Base-by-base conservation (phyloP, 2,888 invertebrate genomes). In the Microctonus aethiopoides region DNA sequence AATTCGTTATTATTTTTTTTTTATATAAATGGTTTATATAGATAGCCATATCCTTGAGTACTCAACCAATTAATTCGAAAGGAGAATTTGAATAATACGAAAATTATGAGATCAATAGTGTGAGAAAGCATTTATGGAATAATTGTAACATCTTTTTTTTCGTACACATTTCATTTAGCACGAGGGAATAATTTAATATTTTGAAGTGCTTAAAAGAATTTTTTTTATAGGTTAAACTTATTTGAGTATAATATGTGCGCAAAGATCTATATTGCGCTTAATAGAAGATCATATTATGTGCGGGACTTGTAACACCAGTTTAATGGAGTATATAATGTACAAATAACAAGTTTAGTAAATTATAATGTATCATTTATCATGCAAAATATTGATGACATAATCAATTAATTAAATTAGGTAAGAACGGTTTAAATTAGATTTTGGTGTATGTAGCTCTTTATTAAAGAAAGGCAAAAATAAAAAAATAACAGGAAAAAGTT, bases 311-410 rank as follows among this genome's bases (percentile, higher is more conserved):
- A 36, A 56, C 54, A 26, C n/a, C 26, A 6, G 41, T 41, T 52
- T 22, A 36, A 39, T 63, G 68, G 57, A 63, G 63, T 60, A 65
- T 52, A 63, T 57, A 65, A 59, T 69, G 64, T 69, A 65, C 64
- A 69, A 64, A 64, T 69, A 69, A 65, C 39, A 59, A 34, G 34
- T 69, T 69, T 46, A 69, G 63, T 51, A 20, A 63, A 41, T 69
- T 57, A 39, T 59, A 54, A 46, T n/a, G 13, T 46, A 29, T 24
- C 39, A 29, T 39, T 62, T 29, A 39, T 41, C n/a, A 34, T 62
- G 32, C 46, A 62, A 29, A 16, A 62, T 39, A 26, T 36, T 39
- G 26, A 34, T 52, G 34, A 29, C 54, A 36, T 61, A 62, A 26
- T 57, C n/a, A 36, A 39, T 34, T 10, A 22, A 39, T n/a, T 20